These are phyloP conservation scores for Diaperis boleti DNA, from an alignment of 2,888 invertebrate genomes.

Conservation along the genomic window DNA sequence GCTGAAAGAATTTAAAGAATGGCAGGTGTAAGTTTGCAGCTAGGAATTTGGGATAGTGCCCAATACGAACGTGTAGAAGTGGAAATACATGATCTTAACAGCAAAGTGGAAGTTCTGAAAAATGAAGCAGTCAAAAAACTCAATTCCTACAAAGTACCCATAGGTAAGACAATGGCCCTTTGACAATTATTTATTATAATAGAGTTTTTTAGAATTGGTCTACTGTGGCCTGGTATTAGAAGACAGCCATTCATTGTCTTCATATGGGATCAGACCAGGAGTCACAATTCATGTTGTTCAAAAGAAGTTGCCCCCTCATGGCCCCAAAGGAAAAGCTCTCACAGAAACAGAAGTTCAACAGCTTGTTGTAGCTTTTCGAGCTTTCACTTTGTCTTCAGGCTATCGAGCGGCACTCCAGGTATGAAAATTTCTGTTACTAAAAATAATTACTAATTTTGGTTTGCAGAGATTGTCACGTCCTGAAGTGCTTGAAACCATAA, in stretches of 20 bases:
- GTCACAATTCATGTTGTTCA: constrained; percentile 71
- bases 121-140: constrained; percentile 58
- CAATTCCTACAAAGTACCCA: constrained; percentile 28
- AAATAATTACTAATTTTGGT: constrained; percentile 9
- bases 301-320: constrained; percentile 59
- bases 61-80: constrained; percentile 70
- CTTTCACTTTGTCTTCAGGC: constrained; percentile 72
- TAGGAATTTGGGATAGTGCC: constrained; percentile 69
- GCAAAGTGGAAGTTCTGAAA: constrained; percentile 72
- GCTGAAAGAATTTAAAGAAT: too few species aligned
- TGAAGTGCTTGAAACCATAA: constrained; percentile 75
- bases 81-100: constrained; percentile 73
- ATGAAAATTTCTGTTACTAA: constrained; percentile 34
- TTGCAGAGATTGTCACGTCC: constrained; percentile 65
- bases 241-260: constrained; percentile 72
- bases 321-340: constrained; percentile 66
- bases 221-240: constrained; percentile 80
- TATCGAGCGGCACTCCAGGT: constrained; percentile 78
- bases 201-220: constrained; percentile 70
- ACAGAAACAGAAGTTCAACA: constrained; percentile 74
- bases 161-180: constrained; percentile 25
- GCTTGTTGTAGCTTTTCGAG: constrained; percentile 73
- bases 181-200: constrained; percentile 27
- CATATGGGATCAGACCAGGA: constrained; percentile 73
- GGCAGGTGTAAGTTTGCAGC: constrained; percentile 53